Evolutionary conservation across 2,888 invertebrate genomes (phyloP).

Genomic region (Rosalia funebris): DNA sequence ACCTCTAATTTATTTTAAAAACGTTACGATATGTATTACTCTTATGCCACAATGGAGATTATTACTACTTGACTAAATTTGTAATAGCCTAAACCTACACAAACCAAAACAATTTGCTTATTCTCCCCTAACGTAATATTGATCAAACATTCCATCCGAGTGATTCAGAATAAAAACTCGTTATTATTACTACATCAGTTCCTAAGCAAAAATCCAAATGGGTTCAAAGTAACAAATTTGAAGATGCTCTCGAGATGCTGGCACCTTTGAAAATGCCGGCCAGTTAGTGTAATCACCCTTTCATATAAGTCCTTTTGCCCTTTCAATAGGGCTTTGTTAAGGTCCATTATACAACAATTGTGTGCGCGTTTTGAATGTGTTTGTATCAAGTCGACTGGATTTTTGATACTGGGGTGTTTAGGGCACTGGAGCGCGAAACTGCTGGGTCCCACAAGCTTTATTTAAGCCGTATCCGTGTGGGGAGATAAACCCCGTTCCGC

Average conservation of each 20-base stretch:
- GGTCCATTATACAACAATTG: constrained; percentile 62
- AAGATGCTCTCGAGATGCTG: constrained; percentile 56
- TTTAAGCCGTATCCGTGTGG: constrained; percentile 29
- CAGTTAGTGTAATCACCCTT: constrained; percentile 60
- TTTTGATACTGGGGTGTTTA: constrained; percentile 41
- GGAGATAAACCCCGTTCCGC: constrained; percentile 27
- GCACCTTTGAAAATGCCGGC: constrained; percentile 59
- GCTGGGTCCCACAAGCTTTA: constrained; percentile 49
- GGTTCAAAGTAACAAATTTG: constrained; percentile 50
- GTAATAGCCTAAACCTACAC: constrained; percentile 35
- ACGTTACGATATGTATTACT: constrained; percentile 5
- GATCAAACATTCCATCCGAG: constrained; percentile 49
- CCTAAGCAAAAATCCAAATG: constrained; percentile 44
- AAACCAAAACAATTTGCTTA: constrained; percentile 48
- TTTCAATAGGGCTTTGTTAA: constrained; percentile 52
- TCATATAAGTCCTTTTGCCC: constrained; percentile 43
- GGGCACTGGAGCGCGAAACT: constrained; percentile 52
- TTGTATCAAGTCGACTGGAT: constrained; percentile 50
- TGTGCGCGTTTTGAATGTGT: constrained; percentile 54
- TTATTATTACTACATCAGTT: constrained; percentile 52
- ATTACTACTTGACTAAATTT: constrained; percentile 40
- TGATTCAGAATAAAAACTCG: constrained; percentile 39
- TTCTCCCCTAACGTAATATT: constrained; percentile 44
- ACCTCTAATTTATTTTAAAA: constrained; percentile 8
- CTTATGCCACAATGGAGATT: constrained; percentile 29